Conservation (phyloP, 2,888 invertebrate genomes). For the Brenthis ino region DNA sequence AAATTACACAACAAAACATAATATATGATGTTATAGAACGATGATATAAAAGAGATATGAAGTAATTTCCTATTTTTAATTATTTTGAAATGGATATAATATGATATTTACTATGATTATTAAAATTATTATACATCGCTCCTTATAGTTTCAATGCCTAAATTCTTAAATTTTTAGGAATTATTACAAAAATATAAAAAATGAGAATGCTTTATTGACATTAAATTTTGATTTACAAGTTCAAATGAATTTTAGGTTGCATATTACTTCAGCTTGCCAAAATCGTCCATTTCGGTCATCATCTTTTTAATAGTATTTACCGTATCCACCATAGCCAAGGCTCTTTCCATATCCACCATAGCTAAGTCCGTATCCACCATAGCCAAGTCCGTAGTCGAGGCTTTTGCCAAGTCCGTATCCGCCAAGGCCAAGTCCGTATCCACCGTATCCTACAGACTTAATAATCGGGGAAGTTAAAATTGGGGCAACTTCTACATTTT, state of each 20-base stretch:
- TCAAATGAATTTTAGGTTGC: neutral
- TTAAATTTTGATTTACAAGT: neutral
- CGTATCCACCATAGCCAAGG: neutral
- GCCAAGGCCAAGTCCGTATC: slow-evolving; percentile 7
- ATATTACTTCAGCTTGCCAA: neutral
- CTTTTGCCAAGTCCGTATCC: slow-evolving; percentile 3
- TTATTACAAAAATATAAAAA: neutral
- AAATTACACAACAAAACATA: no score
- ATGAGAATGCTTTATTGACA: slow-evolving; percentile 6
- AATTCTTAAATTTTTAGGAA: neutral
- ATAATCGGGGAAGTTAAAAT: slow-evolving; percentile 4
- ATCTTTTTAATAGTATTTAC: neutral
- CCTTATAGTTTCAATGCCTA: no score
- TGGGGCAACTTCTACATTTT: slow-evolving; percentile 9
- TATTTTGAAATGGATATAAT: no score
- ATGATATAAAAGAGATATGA: no score
- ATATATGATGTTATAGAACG: no score
- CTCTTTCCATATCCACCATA: neutral
- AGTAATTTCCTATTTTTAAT: no score
- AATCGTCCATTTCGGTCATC: neutral
- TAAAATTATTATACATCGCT: no score
- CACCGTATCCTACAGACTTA: slow-evolving; percentile 8
- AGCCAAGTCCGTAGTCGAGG: slow-evolving; percentile 4
- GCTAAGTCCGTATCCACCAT: slow-evolving; percentile 1
- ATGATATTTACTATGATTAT: no score